phyloP scores from a whole-genome alignment of 2,113 vertebrate species.

The Brachyhypopomus gauderio region DNA sequence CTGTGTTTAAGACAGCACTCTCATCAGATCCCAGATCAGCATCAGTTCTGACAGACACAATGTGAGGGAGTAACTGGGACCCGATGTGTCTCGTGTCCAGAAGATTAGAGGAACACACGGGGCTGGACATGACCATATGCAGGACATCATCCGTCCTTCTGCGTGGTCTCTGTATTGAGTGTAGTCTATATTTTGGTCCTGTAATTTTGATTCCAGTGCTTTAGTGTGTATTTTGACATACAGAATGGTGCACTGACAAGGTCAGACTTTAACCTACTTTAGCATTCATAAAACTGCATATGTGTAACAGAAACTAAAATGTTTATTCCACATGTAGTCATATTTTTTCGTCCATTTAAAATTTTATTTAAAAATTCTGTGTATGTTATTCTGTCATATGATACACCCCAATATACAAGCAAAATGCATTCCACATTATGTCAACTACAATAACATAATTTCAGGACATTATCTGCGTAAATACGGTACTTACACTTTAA shows the following conservation, averaged over 20 bases:
- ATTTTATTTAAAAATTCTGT: background rate
- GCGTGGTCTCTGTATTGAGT: background rate
- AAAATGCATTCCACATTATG: too few species aligned
- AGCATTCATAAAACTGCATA: background rate
- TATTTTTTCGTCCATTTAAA: background rate
- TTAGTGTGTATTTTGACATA: background rate
- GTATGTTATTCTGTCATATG: background rate
- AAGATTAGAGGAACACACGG: background rate
- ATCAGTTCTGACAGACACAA: background rate
- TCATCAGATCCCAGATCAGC: background rate
- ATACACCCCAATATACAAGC: too few species aligned
- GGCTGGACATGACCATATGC: background rate
- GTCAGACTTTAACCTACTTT: slow-evolving; percentile 18
- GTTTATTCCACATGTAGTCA: background rate
- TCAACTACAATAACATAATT: too few species aligned
- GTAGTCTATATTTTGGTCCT: background rate
- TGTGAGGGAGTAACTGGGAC: background rate
- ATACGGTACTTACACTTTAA: too few species aligned
- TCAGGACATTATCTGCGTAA: too few species aligned
- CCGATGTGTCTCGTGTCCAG: background rate
- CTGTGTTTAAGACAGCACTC: too few species aligned
- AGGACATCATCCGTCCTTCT: background rate
- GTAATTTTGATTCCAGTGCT: background rate
- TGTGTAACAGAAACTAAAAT: background rate
- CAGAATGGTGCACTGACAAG: background rate